Conservation (phyloP, 2,113 vertebrate species). For the Dissostichus mawsoni region DNA sequence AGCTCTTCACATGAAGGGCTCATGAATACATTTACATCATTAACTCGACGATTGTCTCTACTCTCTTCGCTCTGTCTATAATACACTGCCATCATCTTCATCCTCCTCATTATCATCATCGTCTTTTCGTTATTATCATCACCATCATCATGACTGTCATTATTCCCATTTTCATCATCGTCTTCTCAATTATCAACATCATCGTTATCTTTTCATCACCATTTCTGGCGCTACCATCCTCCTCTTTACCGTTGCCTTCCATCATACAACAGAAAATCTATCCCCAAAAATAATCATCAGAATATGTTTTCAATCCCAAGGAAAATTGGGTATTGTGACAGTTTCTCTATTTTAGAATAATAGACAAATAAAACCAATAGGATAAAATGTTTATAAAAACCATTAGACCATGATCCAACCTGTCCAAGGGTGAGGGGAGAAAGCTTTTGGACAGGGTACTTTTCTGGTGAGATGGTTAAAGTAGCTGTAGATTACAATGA, state of each 20-base stretch:
- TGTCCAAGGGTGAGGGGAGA: too few species aligned
- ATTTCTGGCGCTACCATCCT: background rate
- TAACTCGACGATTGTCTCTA: constrained; percentile 28
- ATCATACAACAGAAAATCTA: background rate
- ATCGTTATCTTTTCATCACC: background rate
- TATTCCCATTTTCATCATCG: too few species aligned
- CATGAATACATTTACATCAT: constrained; percentile 65
- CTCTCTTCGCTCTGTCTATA: background rate
- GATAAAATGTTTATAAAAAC: too few species aligned
- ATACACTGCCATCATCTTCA: background rate
- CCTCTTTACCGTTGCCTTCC: background rate
- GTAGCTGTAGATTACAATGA: too few species aligned
- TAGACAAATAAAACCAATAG: too few species aligned
- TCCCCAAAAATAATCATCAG: background rate
- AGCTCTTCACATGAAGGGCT: constrained; percentile 56
- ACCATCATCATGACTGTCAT: background rate
- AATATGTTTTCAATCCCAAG: too few species aligned
- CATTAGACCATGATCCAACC: too few species aligned
- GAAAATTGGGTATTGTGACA: too few species aligned
- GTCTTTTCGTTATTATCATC: background rate
- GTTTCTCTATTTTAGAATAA: too few species aligned
- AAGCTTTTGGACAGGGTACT: too few species aligned
- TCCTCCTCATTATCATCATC: background rate
- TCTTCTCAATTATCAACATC: background rate
- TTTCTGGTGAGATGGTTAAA: too few species aligned